Percentiles rank a stretch among this genome's conserved stretches.
Conservation (phyloP, 2,797 vertebrate genomes). For the Menidia menidia region DNA sequence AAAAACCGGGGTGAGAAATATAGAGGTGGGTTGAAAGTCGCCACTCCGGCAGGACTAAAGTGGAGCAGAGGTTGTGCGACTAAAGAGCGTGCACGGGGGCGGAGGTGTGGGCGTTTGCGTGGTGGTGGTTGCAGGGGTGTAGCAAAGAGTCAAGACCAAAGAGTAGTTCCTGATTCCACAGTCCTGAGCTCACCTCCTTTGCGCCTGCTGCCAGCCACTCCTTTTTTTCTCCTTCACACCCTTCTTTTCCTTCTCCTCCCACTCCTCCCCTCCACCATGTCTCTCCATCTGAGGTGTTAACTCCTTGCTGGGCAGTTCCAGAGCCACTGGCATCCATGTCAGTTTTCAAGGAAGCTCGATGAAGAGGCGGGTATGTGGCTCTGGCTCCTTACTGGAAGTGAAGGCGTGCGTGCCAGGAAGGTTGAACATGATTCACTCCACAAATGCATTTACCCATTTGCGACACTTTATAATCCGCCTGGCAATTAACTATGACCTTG, state of each 20-base stretch:
- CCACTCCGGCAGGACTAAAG: constrained; percentile 72
- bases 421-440: constrained; percentile 63
- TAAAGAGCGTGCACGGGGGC: constrained; percentile 62
- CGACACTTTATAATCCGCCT: constrained; percentile 47
- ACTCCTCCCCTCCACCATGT: constrained; percentile 62
- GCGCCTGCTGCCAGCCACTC: constrained; percentile 73
- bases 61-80: constrained; percentile 54
- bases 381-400: constrained; percentile 69
- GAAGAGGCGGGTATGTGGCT: constrained; percentile 53
- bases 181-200: constrained; percentile 84
- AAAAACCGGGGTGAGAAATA: constrained; percentile 45
- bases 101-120: constrained; percentile 54
- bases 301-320: constrained; percentile 73
- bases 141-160: constrained; percentile 75
- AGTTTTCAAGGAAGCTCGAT: constrained; percentile 36
- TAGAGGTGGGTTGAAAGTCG: constrained; percentile 55
- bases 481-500: constrained; percentile 64
- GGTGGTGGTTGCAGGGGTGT: constrained; percentile 74
- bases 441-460: constrained; percentile 61
- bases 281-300: constrained; percentile 75
- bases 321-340: constrained; percentile 39
- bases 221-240: constrained; percentile 74
- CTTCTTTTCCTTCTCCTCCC: constrained; percentile 68
- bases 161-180: constrained; percentile 81
- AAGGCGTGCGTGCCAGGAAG: constrained; percentile 56